Conservation (phyloP, 2,113 vertebrate genomes). For the Lampris incognitus region DNA sequence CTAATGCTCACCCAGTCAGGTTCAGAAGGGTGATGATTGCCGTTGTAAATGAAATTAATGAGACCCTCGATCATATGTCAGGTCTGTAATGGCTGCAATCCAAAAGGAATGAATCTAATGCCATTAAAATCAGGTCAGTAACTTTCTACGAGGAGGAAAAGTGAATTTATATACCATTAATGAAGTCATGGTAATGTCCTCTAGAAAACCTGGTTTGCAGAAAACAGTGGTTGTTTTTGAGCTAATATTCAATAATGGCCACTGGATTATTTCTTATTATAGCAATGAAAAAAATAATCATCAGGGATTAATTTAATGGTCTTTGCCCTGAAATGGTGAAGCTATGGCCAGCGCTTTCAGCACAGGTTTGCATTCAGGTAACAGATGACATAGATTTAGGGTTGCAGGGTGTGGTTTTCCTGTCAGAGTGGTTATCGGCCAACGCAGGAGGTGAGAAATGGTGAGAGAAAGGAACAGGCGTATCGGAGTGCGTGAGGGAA, state of each 20-base stretch:
- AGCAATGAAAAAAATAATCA: neutral
- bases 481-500: neutral
- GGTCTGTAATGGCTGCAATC: constrained; percentile 14
- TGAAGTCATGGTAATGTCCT: constrained; percentile 4
- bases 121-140: constrained; percentile 37
- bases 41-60: constrained; percentile 62
- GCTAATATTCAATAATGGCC: neutral
- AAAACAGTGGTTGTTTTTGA: neutral
- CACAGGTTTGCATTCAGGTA: too few relatives aligned
- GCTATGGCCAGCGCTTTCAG: too few relatives aligned
- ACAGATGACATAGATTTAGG: neutral
- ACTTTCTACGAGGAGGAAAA: neutral
- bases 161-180: neutral
- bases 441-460: neutral
- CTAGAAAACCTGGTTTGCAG: too few relatives aligned
- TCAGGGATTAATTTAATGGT: neutral
- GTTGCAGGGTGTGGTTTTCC: neutral
- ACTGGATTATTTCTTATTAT: constrained; percentile 2
- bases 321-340: neutral
- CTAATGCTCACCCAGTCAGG: constrained; percentile 34
- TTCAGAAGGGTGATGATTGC: constrained; percentile 44
- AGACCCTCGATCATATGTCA: constrained; percentile 53
- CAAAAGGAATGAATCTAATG: constrained; percentile 31
- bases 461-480: neutral
- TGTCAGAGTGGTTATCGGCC: too few relatives aligned